phyloP scores from a whole-genome alignment of 2,113 vertebrate genomes.

The Euleptes europaea region DNA sequence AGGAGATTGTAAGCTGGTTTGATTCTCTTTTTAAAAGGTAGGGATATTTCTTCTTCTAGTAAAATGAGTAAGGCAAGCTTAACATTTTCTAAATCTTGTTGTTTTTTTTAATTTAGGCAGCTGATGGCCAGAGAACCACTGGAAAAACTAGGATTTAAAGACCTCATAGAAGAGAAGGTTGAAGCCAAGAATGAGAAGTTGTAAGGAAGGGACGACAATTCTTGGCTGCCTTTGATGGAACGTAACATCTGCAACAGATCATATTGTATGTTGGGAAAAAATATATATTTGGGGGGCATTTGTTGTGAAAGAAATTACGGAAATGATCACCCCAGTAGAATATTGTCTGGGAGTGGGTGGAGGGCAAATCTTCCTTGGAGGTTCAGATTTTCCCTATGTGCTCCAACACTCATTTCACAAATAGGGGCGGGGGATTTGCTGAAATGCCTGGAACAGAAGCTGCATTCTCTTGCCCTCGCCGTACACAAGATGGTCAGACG shows the following conservation, averaged over 20 bases:
- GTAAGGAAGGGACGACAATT: slow-evolving; percentile 34
- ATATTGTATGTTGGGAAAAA: neutral
- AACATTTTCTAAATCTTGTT: neutral
- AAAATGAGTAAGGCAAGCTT: too few relatives aligned
- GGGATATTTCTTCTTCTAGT: too few relatives aligned
- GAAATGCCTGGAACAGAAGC: too few relatives aligned
- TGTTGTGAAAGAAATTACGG: neutral
- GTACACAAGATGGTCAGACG: neutral
- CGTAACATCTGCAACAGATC: neutral
- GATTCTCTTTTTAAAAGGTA: too few relatives aligned
- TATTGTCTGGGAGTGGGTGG: neutral
- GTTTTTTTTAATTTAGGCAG: slow-evolving; percentile 75
- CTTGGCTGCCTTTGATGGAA: neutral
- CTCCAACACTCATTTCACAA: neutral
- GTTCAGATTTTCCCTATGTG: neutral
- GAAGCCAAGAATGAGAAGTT: slow-evolving; percentile 60
- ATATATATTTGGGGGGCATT: neutral
- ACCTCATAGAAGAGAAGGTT: slow-evolving; percentile 74
- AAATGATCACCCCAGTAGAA: slow-evolving; percentile 4
- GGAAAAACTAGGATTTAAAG: slow-evolving; percentile 90
- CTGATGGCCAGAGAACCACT: slow-evolving; percentile 92
- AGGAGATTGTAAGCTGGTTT: too few relatives aligned
- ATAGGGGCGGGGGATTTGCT: neutral
- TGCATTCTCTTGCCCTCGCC: neutral
- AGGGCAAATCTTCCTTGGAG: neutral